Base-by-base conservation (phyloP, 2,888 invertebrate genomes). In the Plutella xylostella region DNA sequence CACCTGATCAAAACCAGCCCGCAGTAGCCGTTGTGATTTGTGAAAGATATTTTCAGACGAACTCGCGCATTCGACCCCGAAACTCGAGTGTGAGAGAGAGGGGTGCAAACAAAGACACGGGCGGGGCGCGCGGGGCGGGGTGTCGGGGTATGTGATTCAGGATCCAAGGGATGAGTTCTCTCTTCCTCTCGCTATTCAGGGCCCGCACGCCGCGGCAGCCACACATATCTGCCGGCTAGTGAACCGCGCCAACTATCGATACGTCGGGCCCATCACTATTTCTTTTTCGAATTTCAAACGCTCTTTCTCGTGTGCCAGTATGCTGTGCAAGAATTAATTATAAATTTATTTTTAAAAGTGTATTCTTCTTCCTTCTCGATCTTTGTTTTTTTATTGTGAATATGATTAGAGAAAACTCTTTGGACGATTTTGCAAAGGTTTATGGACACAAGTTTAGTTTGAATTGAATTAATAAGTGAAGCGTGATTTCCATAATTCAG, bases 141-240 rank as follows among this genome's bases (percentile, higher is more conserved):
- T 56, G 67, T 67, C 67, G 65, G 71, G 82, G 77, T 74, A 76
- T 75, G 65, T 71, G 83, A 72, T 79, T 79, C 72, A 82, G 85
- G 75, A 82, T 78, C 69, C 77, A 80, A 78, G 86, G 86, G 77
- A 86, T 87, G 86, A 79, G 80, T 63, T 78, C 82, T 79, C 79
- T 73, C 78, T 80, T 80, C 73, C 75, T 76, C 80, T 72, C 79
- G 57, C 64, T 83, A 83, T 72, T 82, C 72, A 69, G 71, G 75
- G 69, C 69, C 69, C 68, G 82, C 65, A 63, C 79, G 83, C 63
- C 71, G 77, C 72, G 71, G 72, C 60, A 66, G 71, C 54, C 76
- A 67, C 76, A 79, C 80, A 71, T 67, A 63, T 60, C 63, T 53
- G 49, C 31, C 46, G 54, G 46, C 37, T 37, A 58, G 56, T 51